A percentile compares a stretch with the other conserved stretches of the same genome.
phyloP scores from a whole-genome alignment of 2,888 invertebrate species.

The Agrotis clavis region DNA sequence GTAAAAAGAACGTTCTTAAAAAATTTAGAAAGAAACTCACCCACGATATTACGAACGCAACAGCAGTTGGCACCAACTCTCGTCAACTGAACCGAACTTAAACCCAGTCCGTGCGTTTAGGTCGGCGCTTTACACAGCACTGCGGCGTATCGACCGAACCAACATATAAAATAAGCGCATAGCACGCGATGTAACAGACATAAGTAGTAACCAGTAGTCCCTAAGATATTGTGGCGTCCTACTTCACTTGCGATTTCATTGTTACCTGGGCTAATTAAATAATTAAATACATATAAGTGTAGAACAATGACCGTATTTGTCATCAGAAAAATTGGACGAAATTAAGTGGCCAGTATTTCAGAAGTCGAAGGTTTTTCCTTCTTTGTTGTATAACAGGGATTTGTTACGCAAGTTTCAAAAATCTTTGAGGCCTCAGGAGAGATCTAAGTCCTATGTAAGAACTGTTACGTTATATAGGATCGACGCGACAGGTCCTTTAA shows the following conservation, averaged over 20 bases:
- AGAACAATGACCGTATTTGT: constrained; percentile 32
- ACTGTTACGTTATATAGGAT: no score
- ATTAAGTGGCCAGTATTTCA: background rate
- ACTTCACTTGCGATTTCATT: constrained; percentile 62
- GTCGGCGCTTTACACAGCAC: constrained; percentile 78
- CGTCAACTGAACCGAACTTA: constrained; percentile 59
- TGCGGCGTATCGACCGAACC: constrained; percentile 88
- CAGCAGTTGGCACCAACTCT: constrained; percentile 68
- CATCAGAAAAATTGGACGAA: background rate
- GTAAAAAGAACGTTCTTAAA: constrained; percentile 5
- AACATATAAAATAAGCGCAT: constrained; percentile 77
- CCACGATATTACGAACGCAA: constrained; percentile 67
- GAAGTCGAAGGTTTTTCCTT: background rate
- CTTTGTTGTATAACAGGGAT: constrained; percentile 6
- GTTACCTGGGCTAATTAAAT: constrained; percentile 65
- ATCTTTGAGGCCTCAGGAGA: constrained; percentile 9
- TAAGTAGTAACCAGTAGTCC: constrained; percentile 60
- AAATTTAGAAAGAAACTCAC: constrained; percentile 57
- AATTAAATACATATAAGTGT: constrained; percentile 35
- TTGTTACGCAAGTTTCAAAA: background rate
- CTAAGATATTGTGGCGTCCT: constrained; percentile 64
- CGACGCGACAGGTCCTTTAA: no score
- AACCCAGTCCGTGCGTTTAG: constrained; percentile 73
- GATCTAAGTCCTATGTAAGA: no score
- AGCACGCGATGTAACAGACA: constrained; percentile 83